A percentile compares a stretch with the other conserved stretches of the same genome.
These are phyloP conservation scores for Eueides isabella DNA, from an alignment of 1,140 invertebrate species.

Conservation along the genomic window DNA sequence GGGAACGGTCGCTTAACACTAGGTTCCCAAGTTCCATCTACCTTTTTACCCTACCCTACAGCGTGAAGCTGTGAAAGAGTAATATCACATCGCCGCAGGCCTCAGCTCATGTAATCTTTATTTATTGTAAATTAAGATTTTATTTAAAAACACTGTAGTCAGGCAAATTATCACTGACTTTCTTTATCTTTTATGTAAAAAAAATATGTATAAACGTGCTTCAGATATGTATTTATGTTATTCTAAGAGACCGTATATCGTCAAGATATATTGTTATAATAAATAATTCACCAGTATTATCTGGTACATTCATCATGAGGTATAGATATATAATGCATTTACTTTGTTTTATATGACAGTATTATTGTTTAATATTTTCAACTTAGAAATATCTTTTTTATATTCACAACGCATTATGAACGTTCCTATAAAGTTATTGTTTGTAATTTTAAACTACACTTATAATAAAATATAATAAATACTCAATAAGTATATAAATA, in stretches of 20 bases:
- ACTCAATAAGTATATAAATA: not conserved
- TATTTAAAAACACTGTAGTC: conserved; percentile 15
- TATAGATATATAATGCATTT: conserved; percentile 22
- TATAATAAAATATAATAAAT: not conserved
- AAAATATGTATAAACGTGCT: not conserved
- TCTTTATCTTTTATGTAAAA: conserved; percentile 18
- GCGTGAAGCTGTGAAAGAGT: too few species aligned
- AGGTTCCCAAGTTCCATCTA: too few species aligned
- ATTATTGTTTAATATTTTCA: conserved; percentile 18
- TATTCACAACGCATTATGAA: conserved; percentile 9
- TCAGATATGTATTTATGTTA: conserved; percentile 18
- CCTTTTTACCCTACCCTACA: too few species aligned
- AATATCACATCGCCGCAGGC: not conserved
- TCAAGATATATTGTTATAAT: not conserved
- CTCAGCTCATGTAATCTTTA: not conserved
- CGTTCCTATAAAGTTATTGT: conserved; percentile 25
- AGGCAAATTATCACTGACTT: conserved; percentile 12
- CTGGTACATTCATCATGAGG: conserved; percentile 12
- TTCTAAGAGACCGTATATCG: conserved; percentile 1
- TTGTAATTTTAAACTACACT: conserved; percentile 15
- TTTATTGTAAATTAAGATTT: not conserved
- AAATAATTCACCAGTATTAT: conserved; percentile 28
- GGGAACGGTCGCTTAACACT: too few species aligned
- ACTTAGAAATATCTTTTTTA: not conserved
- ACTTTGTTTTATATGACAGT: conserved; percentile 12